Conservation (phyloP, 2,113 vertebrate species). For the Halichoerus grypus region DNA sequence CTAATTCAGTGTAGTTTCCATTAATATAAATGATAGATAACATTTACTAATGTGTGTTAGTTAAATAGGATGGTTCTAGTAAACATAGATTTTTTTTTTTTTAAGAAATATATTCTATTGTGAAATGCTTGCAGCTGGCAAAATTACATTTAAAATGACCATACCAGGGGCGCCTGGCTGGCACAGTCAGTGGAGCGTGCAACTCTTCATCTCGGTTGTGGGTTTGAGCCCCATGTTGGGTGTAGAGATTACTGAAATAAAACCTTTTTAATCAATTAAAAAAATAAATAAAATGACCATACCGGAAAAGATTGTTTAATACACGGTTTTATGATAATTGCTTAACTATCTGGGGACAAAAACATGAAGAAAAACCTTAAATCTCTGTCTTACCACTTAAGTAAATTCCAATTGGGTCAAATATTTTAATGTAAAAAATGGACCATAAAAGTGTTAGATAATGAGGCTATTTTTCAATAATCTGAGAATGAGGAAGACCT, state of each 20-base stretch:
- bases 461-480: background rate
- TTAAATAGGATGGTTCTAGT: conserved; percentile 16
- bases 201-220: background rate
- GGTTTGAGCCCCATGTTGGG: background rate
- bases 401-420: conserved; percentile 27
- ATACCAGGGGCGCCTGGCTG: background rate
- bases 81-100: conserved; percentile 41
- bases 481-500: background rate
- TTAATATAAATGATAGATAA: background rate
- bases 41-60: background rate
- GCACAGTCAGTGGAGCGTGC: background rate
- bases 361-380: background rate
- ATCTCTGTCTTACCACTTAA: background rate
- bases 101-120: background rate
- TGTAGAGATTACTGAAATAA: background rate
- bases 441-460: conserved; percentile 1
- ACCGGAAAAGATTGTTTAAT: conserved; percentile 37
- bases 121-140: conserved; percentile 21
- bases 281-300: background rate
- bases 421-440: background rate
- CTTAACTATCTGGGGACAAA: background rate
- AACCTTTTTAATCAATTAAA: background rate
- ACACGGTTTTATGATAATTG: conserved; percentile 18
- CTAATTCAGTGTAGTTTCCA: background rate
- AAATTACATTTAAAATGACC: conserved; percentile 37